Base-by-base conservation (phyloP, 2,797 vertebrate species). In the Thaleichthys pacificus region DNA sequence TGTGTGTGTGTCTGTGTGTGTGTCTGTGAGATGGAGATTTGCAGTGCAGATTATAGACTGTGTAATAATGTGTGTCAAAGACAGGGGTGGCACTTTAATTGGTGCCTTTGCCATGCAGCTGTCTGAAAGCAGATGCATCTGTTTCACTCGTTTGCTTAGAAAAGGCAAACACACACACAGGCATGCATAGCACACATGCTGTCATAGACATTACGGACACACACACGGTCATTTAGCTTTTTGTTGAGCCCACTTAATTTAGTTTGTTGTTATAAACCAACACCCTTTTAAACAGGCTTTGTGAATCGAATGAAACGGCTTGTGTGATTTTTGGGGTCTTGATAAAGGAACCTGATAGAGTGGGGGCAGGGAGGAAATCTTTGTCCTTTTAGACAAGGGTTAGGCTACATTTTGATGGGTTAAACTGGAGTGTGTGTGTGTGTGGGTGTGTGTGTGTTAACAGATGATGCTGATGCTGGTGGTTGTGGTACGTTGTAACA, bases 41-140 rank as follows among this genome's bases (percentile, higher is more conserved):
- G 71, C 84, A 68, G 77, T 75, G 73, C 77, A 87, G 85, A 87
- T 89, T 87, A 87, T 83, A 89, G 85, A 81, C 79, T 82, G 70
- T 76, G 74, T 87, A 85, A 87, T 86, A 87, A 84, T 87, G 84
- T 86, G 81, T 86, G 82, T 83, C 77, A 82, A 80, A 82, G 73
- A 80, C 76, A 84, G 71, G 84, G 79, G 79, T 80, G 83, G 78
- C 85, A 83, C 73, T 85, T 69, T 91, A 89, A 89, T 91, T 91
- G 87, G 82, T 90, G 83, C 86, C 81, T 89, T 84, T 82, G 72
- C 74, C 74, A 70, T 82, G 82, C 91, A 91, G 90, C 90, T 93
- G 91, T 90, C 88, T 88, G 78, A 79, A 81, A 76, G 75, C 88
- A 70, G 64, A 26, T 60, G 88, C 88, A 88, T 89, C 88, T 88